Evolutionary conservation across 2,797 vertebrate genomes (phyloP).

Genomic region (Eulemur coronatus): DNA sequence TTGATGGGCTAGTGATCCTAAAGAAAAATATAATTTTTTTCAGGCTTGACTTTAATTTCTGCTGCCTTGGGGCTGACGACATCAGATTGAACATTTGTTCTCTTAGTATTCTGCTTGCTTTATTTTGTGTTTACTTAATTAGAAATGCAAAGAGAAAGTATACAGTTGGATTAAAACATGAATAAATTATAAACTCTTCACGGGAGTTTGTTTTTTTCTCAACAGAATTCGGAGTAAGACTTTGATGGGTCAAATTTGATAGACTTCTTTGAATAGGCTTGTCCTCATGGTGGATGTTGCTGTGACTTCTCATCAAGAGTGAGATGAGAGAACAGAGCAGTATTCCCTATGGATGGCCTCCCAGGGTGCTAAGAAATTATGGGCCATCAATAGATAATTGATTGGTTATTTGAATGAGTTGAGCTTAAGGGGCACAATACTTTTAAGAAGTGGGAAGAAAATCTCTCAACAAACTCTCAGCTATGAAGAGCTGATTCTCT

Average conservation of each 20-base stretch:
- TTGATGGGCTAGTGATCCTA: not conserved
- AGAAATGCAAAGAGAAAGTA: not conserved
- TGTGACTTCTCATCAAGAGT: not conserved
- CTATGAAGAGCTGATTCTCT: not conserved
- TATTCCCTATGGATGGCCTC: not conserved
- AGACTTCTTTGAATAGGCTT: not conserved
- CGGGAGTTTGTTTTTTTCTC: not conserved
- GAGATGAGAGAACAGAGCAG: not conserved
- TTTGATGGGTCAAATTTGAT: not conserved
- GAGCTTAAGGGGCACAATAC: not conserved
- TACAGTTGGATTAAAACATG: not conserved
- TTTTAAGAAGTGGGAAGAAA: not conserved
- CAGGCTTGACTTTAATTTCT: not conserved
- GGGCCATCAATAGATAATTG: not conserved
- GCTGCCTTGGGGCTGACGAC: not conserved
- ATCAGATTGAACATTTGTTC: not conserved
- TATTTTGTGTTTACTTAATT: constrained; percentile 41
- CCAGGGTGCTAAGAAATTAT: not conserved
- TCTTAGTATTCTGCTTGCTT: not conserved
- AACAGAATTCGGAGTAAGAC: not conserved
- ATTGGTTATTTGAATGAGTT: not conserved
- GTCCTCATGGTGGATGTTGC: not conserved
- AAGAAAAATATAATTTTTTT: not conserved
- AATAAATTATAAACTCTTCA: not conserved
- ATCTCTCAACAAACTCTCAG: not conserved